Evolutionary conservation across 2,888 invertebrate genomes (phyloP), one percentile per base, ranked within the genome.

Genomic region (Anarsia innoxiella): DNA sequence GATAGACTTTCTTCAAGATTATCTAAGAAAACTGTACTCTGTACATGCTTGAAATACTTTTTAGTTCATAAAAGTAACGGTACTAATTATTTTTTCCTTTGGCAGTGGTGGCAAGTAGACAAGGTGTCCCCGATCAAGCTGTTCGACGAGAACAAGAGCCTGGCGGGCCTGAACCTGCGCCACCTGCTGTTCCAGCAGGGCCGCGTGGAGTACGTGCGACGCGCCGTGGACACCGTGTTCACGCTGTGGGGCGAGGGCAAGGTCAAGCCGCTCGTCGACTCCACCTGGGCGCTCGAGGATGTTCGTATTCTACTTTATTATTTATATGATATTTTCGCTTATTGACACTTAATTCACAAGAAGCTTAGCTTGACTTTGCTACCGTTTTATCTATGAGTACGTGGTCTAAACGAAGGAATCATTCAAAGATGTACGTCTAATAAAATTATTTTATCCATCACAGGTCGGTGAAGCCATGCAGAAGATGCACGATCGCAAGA

Each of bases 81-180:
- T 3, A 19, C 19, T 19, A 19, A 19, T 8, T 19, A 5, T 19
- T 19, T 19, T 19, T 19, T 5, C 3, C 3, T 5, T 19, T 19
- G 71, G 5, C 72, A 92, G 92, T 95, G 95, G 95, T 95, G 94
- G 95, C 94, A 94, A 83, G 94, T 94, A 43, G 95, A 95, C 82
- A 95, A 95, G 83, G 90, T 95, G 46, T 93, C 93, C 2, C 95
- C 95, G 4, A 89, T 94, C 73, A 94, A 94, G 77, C 83, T 95
- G 56, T 95, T 93, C 77, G 94, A 95, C 59, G 95, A 95, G 75
- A 95, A 95, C 86, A 93, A 94, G 82, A 90, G 90, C 42, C 84
- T 95, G 42, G 88, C 91, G 28, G 95, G 95, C 1, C 88, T 95
- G 74, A 94, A 94, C 78, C 86, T 95, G 57, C 91, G 95, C 38